These are phyloP conservation scores for Barbus barbus DNA, from an alignment of 2,113 vertebrate species.

Conservation along the genomic window DNA sequence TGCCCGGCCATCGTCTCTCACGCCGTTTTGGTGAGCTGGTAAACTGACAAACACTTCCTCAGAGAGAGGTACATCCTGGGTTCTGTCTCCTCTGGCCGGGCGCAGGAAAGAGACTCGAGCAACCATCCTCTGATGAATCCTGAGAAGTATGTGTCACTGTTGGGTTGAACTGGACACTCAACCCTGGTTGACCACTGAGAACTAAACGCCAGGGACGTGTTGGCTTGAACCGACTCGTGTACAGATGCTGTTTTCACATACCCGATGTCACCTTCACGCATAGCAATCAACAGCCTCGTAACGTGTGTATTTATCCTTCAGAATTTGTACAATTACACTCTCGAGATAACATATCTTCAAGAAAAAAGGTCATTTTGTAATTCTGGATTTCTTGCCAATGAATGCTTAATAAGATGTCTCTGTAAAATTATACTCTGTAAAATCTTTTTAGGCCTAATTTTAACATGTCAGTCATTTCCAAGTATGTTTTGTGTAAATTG, in stretches of 20 bases:
- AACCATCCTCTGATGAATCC: constrained; percentile 23
- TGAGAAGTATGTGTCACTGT: constrained; percentile 21
- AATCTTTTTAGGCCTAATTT: constrained; percentile 17
- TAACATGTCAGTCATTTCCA: constrained; percentile 3
- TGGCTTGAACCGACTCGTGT: constrained; percentile 63
- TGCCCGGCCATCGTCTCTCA: constrained; percentile 12
- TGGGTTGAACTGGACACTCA: constrained; percentile 35
- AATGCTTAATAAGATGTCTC: constrained; percentile 31
- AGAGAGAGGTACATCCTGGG: constrained; percentile 45
- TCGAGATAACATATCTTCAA: constrained; percentile 72
- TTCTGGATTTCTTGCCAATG: constrained; percentile 33
- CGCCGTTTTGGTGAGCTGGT: constrained; percentile 23
- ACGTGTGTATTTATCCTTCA: constrained; percentile 69
- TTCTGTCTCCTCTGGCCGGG: constrained; percentile 24
- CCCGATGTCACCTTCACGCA: constrained; percentile 68
- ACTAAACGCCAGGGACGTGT: constrained; percentile 40
- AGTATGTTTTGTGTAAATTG: constrained; percentile 12
- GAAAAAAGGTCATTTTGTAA: constrained; percentile 48
- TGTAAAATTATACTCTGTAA: constrained; percentile 47
- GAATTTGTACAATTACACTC: constrained; percentile 75
- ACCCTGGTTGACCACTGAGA: constrained; percentile 23
- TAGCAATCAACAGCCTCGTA: constrained; percentile 67
- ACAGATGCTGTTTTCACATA: constrained; percentile 71
- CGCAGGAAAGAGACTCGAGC: constrained; percentile 23
- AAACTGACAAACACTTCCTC: constrained; percentile 49